Evolutionary conservation across 2,888 invertebrate species (phyloP).

Genomic region (Trissolcus japonicus): DNA sequence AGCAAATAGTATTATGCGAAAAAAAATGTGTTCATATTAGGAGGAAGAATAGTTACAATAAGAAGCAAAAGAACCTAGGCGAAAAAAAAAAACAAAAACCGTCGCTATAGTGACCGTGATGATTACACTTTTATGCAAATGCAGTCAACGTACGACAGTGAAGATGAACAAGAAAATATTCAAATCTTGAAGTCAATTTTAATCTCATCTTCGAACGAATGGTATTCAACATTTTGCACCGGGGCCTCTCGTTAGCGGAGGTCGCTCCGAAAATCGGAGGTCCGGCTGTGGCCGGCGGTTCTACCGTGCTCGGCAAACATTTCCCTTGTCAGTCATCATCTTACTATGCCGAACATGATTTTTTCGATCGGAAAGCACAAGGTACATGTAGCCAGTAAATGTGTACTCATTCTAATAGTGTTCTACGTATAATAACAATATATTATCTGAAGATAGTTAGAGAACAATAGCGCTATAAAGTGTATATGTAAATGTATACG

Average conservation of each 20-base stretch:
- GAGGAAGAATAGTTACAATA: constrained; percentile 47
- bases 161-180: constrained; percentile 39
- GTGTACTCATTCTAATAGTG: constrained; percentile 64
- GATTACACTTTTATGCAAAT: constrained; percentile 60
- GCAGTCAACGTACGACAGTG: constrained; percentile 55
- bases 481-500: constrained; percentile 56
- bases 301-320: constrained; percentile 44
- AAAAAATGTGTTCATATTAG: constrained; percentile 58
- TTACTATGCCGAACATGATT: constrained; percentile 54
- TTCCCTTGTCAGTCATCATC: constrained; percentile 58
- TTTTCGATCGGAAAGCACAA: constrained; percentile 63
- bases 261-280: too few relatives aligned
- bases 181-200: not conserved
- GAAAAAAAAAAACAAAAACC: constrained; percentile 1
- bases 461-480: constrained; percentile 51
- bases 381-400: constrained; percentile 62
- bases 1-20: constrained; percentile 43
- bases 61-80: constrained; percentile 45
- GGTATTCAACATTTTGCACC: constrained; percentile 3
- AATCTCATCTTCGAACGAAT: too few relatives aligned
- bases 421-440: constrained; percentile 60
- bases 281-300: constrained; percentile 13
- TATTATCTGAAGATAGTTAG: constrained; percentile 55
- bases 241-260: not conserved
- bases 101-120: constrained; percentile 57